Percentiles rank a stretch among this genome's conserved stretches.
phyloP scores from a whole-genome alignment of 2,888 invertebrate genomes.

The Cryptus viduatorius region DNA sequence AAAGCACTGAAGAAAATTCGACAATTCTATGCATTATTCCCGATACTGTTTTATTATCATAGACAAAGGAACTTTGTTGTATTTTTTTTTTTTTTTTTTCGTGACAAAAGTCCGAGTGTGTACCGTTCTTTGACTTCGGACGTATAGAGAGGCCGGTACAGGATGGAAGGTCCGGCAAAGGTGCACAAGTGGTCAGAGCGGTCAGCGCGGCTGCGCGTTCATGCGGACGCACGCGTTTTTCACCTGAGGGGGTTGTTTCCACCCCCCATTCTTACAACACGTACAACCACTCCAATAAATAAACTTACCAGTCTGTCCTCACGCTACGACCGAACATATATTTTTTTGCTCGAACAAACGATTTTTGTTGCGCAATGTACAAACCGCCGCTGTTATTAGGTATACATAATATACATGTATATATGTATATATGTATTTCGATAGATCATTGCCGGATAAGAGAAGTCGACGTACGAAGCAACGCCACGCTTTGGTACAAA shows the following conservation, averaged over 20 bases:
- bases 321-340: not conserved
- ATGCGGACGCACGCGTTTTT: constrained; percentile 57
- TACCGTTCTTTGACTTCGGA: constrained; percentile 31
- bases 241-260: constrained; percentile 55
- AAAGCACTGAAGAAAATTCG: not conserved
- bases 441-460: constrained; percentile 44
- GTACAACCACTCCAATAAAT: constrained; percentile 74
- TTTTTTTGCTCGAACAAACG: not conserved
- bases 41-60: not conserved
- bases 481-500: not conserved
- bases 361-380: constrained; percentile 15
- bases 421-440: not conserved
- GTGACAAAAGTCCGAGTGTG: constrained; percentile 27
- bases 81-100: constrained; percentile 35
- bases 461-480: constrained; percentile 31
- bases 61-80: constrained; percentile 19
- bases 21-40: not conserved
- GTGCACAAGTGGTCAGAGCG: constrained; percentile 75
- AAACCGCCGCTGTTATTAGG: not conserved
- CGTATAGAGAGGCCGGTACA: constrained; percentile 42
- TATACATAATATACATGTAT: constrained; percentile 2
- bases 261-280: constrained; percentile 63
- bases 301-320: constrained; percentile 63
- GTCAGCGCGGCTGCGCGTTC: constrained; percentile 76
- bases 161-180: constrained; percentile 52